phyloP scores from a whole-genome alignment of 2,113 vertebrate species.

The Noctilio leporinus region DNA sequence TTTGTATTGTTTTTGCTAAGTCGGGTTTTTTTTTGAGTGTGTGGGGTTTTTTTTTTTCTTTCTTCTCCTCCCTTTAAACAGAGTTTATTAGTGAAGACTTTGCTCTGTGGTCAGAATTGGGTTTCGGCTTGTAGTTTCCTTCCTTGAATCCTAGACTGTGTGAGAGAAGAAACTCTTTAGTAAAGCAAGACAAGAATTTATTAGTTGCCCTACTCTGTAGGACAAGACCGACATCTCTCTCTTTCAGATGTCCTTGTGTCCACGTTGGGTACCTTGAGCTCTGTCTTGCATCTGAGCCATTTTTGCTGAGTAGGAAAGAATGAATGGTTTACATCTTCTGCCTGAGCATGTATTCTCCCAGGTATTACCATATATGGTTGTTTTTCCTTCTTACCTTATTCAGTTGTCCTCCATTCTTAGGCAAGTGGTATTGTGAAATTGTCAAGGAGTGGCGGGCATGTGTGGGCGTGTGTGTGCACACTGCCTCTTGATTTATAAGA shows the following conservation, averaged over 20 bases:
- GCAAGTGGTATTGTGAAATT: neutral
- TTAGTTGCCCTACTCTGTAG: neutral
- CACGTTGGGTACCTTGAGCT: neutral
- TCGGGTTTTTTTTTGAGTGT: neutral
- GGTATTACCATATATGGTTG: neutral
- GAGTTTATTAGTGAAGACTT: neutral
- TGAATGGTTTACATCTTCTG: neutral
- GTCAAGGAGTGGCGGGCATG: neutral
- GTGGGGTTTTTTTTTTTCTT: neutral
- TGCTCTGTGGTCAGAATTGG: neutral
- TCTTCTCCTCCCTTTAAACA: neutral
- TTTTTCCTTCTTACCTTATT: neutral
- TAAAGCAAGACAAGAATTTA: neutral
- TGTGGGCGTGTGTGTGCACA: too few relatives aligned
- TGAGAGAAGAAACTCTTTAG: neutral
- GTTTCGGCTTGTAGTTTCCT: neutral
- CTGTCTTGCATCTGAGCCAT: neutral
- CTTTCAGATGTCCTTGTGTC: neutral
- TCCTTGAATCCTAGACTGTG: neutral
- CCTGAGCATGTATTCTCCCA: accelerated
- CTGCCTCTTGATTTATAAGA: neutral
- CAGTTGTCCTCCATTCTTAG: neutral
- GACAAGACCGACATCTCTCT: neutral
- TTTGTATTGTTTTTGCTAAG: neutral
- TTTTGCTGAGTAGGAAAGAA: neutral